Base-by-base conservation (phyloP, 2,113 vertebrate genomes). In the Erpornis zantholeuca region DNA sequence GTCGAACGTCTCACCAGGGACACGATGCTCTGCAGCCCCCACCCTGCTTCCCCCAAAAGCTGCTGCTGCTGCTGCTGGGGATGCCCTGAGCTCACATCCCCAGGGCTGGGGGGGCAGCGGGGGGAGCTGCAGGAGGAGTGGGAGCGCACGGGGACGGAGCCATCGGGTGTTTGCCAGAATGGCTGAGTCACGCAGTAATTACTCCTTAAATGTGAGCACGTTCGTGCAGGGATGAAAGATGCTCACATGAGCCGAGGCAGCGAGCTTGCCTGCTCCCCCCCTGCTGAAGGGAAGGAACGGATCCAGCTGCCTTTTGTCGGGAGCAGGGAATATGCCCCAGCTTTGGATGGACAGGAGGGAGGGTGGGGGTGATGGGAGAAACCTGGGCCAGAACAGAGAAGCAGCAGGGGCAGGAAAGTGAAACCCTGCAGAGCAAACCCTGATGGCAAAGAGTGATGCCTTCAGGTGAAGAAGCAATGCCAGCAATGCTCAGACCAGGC, bases 111-210 rank as follows among this genome's bases (percentile, higher is more conserved):
- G 35, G n/a, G 45, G 14, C 1, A 0, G 6, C 0, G 2, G 36
- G 35, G 69, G 53, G 52, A 65, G 65, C 36, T 18, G 60, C 35
- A 6, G 71, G 66, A 77, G 47, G 52, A 28, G n/a, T 4, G 2
- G 7, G 90, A 91, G 56, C 2, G 2, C 17, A 2, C 14, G 5
- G 63, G 85, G 82, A 50, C 3, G 49, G 91, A 88, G 82, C 75
- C 31, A 7, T 12, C 7, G 35, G 71, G 91, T 4, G 50, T 69
- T 80, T 69, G 79, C 88, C 50, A 9, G 15, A 73, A 54, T 3
- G 42, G 66, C 82, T 96, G 96, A 96, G 64, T 96, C 96, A 88
- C 4, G 31, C 49, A 1, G 49, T 57, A 79, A 94, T 92, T 88
- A 60, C 11, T 5, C 71, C 72, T 76, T 36, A 44, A 70, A 61